These are phyloP conservation scores for Nothoprocta pentlandii DNA, from an alignment of 2,113 vertebrate species.

Conservation along the genomic window DNA sequence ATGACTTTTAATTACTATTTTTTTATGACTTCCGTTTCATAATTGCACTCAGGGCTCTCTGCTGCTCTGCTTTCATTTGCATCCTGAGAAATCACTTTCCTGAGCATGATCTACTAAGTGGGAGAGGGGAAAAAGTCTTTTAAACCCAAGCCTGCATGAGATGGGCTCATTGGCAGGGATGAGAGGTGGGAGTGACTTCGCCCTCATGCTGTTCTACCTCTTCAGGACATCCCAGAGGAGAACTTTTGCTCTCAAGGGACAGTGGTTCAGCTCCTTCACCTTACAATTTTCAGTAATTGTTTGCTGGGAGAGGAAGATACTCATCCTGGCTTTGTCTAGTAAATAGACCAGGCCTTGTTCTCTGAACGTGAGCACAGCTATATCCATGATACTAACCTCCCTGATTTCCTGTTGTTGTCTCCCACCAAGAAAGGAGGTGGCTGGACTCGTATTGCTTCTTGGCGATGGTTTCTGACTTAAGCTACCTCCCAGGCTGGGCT, in stretches of 20 bases:
- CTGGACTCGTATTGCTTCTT: neutral
- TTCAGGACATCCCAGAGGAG: neutral
- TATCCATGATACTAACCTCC: neutral
- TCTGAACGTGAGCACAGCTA: neutral
- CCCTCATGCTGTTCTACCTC: neutral
- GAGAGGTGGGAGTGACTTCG: neutral
- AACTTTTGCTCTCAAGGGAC: neutral
- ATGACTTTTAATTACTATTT: constrained; percentile 66
- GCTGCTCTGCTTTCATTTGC: constrained; percentile 58
- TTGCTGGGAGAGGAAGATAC: neutral
- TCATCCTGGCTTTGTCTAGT: neutral
- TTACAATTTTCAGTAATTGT: neutral
- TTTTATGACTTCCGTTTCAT: constrained; percentile 55
- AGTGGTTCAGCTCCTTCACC: neutral
- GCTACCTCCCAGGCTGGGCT: neutral
- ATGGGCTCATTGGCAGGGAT: constrained; percentile 16
- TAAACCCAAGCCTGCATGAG: neutral
- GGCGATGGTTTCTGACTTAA: neutral
- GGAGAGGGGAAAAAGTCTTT: constrained; percentile 1
- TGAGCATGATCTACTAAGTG: neutral
- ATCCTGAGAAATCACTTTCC: constrained; percentile 53
- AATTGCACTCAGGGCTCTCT: constrained; percentile 55
- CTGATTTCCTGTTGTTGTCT: neutral
- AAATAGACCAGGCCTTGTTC: neutral
- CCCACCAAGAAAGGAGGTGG: neutral